Percentiles rank a stretch among this genome's conserved stretches.
Evolutionary conservation across 1,140 invertebrate genomes (phyloP).

Genomic region (Panonychus citri): DNA sequence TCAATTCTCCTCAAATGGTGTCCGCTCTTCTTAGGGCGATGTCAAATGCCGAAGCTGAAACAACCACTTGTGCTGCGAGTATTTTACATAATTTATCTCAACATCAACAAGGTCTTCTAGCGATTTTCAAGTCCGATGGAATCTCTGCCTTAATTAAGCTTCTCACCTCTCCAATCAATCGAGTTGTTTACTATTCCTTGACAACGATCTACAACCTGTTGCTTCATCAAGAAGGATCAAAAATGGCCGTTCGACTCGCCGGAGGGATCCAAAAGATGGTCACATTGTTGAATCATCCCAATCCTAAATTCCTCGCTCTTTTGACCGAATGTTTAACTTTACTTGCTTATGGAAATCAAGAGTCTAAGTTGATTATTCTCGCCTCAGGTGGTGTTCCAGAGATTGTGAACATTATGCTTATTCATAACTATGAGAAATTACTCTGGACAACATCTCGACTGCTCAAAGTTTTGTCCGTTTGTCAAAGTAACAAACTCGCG

Average conservation of each 20-base stretch:
- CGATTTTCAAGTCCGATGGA: conserved; percentile 94
- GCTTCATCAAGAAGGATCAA: conserved; percentile 89
- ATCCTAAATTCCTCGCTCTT: conserved; percentile 89
- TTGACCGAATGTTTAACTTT: conserved; percentile 98
- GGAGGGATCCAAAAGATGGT: conserved; percentile 97
- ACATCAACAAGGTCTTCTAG: conserved; percentile 78
- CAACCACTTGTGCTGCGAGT: conserved; percentile 78
- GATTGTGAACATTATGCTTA: conserved; percentile 84
- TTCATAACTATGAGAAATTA: conserved; percentile 95
- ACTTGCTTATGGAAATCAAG: conserved; percentile 90
- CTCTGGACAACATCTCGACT: conserved; percentile 94
- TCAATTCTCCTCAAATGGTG: conserved; percentile 64
- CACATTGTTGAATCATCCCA: conserved; percentile 73
- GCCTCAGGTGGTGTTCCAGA: conserved; percentile 89
- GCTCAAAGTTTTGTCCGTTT: conserved; percentile 81
- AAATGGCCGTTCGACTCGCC: conserved; percentile 84
- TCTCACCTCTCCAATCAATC: conserved; percentile 80
- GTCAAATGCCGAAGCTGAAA: conserved; percentile 87
- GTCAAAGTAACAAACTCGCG: conserved; percentile 29
- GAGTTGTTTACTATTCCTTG: conserved; percentile 94
- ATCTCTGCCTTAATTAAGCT: conserved; percentile 90
- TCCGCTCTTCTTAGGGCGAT: conserved; percentile 65
- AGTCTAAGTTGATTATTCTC: conserved; percentile 73
- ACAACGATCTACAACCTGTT: conserved; percentile 92
- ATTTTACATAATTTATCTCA: conserved; percentile 92